Base-by-base conservation (phyloP, 1,140 invertebrate genomes). In the Drosophila parvula region DNA sequence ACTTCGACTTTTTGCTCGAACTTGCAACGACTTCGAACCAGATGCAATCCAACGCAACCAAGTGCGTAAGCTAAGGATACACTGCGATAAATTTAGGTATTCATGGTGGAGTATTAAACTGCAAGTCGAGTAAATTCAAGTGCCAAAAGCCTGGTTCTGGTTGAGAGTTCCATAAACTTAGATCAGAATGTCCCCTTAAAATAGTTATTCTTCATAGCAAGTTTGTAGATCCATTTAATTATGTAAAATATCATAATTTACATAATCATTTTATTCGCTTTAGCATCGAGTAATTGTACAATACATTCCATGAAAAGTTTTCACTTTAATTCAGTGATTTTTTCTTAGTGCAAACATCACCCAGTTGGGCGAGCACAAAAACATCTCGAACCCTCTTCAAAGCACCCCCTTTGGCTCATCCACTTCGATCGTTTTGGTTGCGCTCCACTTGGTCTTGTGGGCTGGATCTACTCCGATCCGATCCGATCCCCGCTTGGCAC, bases 391-490 rank as follows among this genome's bases (percentile, higher is more conserved):
- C 44, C 57, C 34, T n/a, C 40, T 18, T 22, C 8, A 4, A 27
- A 18, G 18, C 47, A 38, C 53, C 36, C 38, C 51, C 34, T 53
- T 36, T 22, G n/a, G 10, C 9, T 60, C 43, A 50, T 32, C 40
- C 30, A n/a, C 14, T 38, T 38, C 34, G 34, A 60, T 58, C 53
- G 45, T 50, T 67, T 69, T 32, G 64, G 83, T 79, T 79, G 61
- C 70, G 83, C 82, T 88, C 65, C 78, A 88, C 63, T 75, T 82
- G 79, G 79, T 83, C 40, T 70, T 40, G 65, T 73, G 34, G 64
- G 64, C 40, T 56, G 70, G 4, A 40, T n/a, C 34, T 11, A 34
- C 55, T 60, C 41, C 62, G 36, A 55, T n/a, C 50, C 62, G 36
- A 55, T n/a, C 50, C 50, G 16, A 60, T 57, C 61, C 38, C 28